Base-by-base conservation (phyloP, 2,797 vertebrate species). In the Aphelocoma californica region DNA sequence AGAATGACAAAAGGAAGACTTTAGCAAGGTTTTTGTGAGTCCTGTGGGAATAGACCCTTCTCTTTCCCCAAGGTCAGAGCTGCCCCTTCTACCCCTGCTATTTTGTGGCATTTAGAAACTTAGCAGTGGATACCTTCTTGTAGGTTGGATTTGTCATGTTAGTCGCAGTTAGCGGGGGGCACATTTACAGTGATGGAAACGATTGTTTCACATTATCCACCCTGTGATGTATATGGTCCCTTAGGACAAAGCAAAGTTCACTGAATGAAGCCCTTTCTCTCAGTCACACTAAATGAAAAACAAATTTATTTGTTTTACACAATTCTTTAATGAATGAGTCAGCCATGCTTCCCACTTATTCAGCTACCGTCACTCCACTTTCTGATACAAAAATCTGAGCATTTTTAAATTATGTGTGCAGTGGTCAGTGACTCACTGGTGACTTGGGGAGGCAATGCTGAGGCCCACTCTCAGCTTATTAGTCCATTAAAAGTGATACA, bases 281-380 rank as follows among this genome's bases (percentile, higher is more conserved):
- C 61, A 87, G 61, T 69, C 61, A 36, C 45, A 19, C 65, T 81
- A 78, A 85, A 80, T 2, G 21, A 77, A 92, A 90, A 88, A 26
- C 82, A 86, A 86, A 85, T 83, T 54, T 82, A 75, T 85, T 92
- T 93, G 73, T 75, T 86, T 91, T 85, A 71, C 53, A 36, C 48
- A 44, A 8, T 86, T 91, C 71, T 83, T 80, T 69, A 88, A 58
- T 69, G 42, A 90, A 38, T 88, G 81, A 86, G 21, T 88, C 72
- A 80, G 40, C 77, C 12, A 2, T 62, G 23, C 79, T 93, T 90
- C 85, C 45, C 51, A 48, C 44, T 94, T 42, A 7, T 8, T 92
- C 65, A 77, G 48, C 69, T 81, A 25, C 67, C 69, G 48, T 80
- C 61, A 18, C 34, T 65, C 38, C 36, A 53, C n/a, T 58, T 81